phyloP scores from a whole-genome alignment of 2,797 vertebrate species.

The Chiloscyllium punctatum region DNA sequence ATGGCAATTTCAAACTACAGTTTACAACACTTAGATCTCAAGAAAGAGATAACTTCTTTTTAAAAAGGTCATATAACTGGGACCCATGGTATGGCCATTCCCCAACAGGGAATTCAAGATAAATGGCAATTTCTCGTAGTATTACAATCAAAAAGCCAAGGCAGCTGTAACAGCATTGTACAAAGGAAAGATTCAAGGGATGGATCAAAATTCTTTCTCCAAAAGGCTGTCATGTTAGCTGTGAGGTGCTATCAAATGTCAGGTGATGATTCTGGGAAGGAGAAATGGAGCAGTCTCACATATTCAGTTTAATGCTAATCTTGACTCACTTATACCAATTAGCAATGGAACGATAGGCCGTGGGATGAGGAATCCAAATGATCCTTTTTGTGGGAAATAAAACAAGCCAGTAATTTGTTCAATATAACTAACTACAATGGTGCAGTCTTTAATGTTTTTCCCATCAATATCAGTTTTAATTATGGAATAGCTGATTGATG shows the following conservation, averaged over 20 bases:
- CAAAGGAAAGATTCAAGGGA: not conserved
- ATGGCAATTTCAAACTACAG: slow-evolving; percentile 11
- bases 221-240: not conserved
- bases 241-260: not conserved
- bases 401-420: not conserved
- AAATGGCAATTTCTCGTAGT: slow-evolving; percentile 14
- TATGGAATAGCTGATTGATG: not conserved
- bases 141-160: not conserved
- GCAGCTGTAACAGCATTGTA: not conserved
- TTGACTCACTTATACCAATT: not conserved
- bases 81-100: slow-evolving; percentile 8
- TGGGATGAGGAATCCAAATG: not conserved
- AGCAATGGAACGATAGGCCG: not conserved
- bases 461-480: not conserved
- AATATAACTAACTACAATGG: not conserved
- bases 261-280: not conserved
- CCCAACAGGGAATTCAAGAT: slow-evolving; percentile 28
- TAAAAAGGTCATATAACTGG: slow-evolving; percentile 15
- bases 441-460: no score
- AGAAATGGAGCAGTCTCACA: not conserved
- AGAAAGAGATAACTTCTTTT: not conserved
- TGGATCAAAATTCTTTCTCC: not conserved
- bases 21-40: not conserved
- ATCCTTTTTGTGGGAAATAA: not conserved
- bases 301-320: not conserved